Base-by-base conservation (phyloP, 1,140 invertebrate genomes). In the Bombyx mandarina region DNA sequence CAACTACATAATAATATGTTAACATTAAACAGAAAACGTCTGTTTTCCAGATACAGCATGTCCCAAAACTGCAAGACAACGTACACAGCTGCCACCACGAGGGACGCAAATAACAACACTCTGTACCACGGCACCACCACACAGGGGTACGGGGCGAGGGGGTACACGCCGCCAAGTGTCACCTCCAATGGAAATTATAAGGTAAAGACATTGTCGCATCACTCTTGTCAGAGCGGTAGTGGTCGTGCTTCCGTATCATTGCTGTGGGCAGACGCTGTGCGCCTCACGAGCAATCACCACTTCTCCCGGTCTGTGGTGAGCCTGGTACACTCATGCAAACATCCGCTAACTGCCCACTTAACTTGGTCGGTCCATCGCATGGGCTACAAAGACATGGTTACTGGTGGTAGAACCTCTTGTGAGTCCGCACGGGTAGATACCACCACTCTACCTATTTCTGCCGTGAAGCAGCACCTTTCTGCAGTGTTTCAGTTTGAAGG, bases 61-160 rank as follows among this genome's bases (percentile, higher is more conserved):
- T 86, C 82, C 18, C 78, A 83, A 60, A 86, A 86, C 67, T 83
- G 75, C 72, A 81, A 83, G 61, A 68, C 82, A 3, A 79, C 79
- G 10, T 86, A 75, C 63, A 57, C 78, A 10, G 60, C 79, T 8
- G 73, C 80, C 50, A 78, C 79, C 9, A 79, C 79, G 45, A 57
- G 82, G 26, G 82, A 86, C 52, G 77, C 79, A 0, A 86, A 86
- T 57, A 86, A 86, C 67, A 86, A 83, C 70, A 81, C 75, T 18
- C 69, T 86, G 65, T 86, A 83, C 51, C 75, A 83, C 57, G 67
- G 71, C 3, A 64, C 66, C 3, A 58, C 71, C 8, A 67, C 66
- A 1, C 73, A 71, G 18, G 66, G 67, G 0, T 82, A 73, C 57
- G 79, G 77, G 0, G 71, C 71, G 4, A 62, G 81, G 54, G 67